These are phyloP conservation scores for Rynchops niger DNA, from an alignment of 2,113 vertebrate genomes.

Conservation along the genomic window DNA sequence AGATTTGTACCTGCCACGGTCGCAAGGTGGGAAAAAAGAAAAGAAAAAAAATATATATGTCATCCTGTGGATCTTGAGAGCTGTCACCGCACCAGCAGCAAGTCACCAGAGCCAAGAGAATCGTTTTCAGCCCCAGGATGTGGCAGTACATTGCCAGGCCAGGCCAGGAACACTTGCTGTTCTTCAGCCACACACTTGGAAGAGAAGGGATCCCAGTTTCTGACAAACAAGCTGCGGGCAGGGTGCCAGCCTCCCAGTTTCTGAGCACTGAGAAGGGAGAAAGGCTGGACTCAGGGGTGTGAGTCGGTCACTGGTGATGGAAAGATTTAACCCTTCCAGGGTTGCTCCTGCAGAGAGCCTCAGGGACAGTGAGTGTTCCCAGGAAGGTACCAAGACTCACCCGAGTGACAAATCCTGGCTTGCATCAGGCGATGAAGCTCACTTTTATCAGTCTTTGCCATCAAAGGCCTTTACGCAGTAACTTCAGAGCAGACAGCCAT, in stretches of 20 bases:
- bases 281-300: background rate
- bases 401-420: background rate
- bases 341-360: background rate
- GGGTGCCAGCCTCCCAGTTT: background rate
- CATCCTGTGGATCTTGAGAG: background rate
- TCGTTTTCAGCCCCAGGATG: background rate
- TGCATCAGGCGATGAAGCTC: background rate
- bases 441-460: background rate
- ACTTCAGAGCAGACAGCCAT: background rate
- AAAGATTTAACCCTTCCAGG: background rate
- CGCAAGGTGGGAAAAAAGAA: background rate
- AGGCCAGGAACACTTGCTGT: background rate
- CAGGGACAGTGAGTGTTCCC: accelerated
- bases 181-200: background rate
- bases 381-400: background rate
- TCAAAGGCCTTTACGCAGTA: background rate
- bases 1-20: background rate
- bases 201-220: background rate
- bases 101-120: slow-evolving; percentile 26
- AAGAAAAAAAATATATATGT: background rate
- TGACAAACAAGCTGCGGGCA: slow-evolving; percentile 34
- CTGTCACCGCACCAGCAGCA: background rate
- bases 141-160: background rate
- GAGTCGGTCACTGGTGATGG: background rate
- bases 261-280: slow-evolving; percentile 6